Evolutionary conservation across 2,113 vertebrate genomes (phyloP), one percentile per base, ranked within the genome.

Genomic region (Apteryx mantelli): DNA sequence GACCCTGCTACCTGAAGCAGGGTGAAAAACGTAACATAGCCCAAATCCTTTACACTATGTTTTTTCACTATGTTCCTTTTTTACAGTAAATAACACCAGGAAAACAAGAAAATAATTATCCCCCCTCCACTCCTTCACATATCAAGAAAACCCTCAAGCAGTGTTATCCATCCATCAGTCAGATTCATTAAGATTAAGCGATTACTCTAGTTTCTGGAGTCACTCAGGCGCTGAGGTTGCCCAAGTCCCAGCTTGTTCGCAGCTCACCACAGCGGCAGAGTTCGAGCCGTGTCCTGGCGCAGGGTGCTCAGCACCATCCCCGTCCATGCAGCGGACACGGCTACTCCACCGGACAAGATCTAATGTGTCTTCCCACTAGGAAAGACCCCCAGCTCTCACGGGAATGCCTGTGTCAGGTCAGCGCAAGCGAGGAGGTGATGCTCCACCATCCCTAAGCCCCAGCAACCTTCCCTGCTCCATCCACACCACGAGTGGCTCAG

Each of bases 131-230:
- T 38, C 10, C 25, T 22, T 28, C 48, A 34, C 5, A 13, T 22
- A 73, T 19, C 46, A 58, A 73, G 34, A 83, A 80, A 88, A 79
- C 25, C 38, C 64, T 81, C 60, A 52, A 38, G 30, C 4, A 56
- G 14, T 12, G 7, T 40, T 86, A 53, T n/a, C 68, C 30, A 30
- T 9, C 53, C 19, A 17, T 81, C 79, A 83, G 12, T 2, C 3
- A 18, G 82, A 40, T 19, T 12, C 73, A 53, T 22, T 42, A 75
- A 88, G 89, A 89, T 89, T 28, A 90, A 75, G 79, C 78, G 89
- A 87, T 81, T 22, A 87, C 73, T 83, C 9, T 30, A 88, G 82
- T 69, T 95, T 95, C 94, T 93, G 79, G 71, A 96, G 88, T 48
- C 94, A 71, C 46, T 0, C 4, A 89, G 71, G n/a, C 5, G 1